Base-by-base conservation (phyloP, 1,140 invertebrate species). In the Dreissena polymorpha region DNA sequence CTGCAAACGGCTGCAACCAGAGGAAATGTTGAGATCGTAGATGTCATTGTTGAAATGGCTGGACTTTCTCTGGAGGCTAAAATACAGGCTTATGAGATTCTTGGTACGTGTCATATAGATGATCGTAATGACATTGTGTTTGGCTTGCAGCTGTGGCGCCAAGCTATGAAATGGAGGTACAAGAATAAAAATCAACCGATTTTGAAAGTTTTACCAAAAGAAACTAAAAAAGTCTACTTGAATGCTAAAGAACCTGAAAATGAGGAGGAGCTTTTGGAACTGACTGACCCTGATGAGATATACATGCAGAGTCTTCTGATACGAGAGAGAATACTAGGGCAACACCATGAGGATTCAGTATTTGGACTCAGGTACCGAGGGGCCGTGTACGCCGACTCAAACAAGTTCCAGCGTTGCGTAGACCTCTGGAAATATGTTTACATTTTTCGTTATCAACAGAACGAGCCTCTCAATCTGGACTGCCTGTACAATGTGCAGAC, bases 51-150 rank as follows among this genome's bases (percentile, higher is more conserved):
- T 87, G 92, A 94, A 70, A 94, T 93, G 75, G 94, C 95, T 60
- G 88, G 88, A 18, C 98, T 97, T 91, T 85, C 93, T 13, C 93
- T 95, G 80, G 94, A 96, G 89, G 96, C 97, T 88, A 95, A 96
- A 83, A 97, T 98, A 83, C 96, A 97, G 90, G 97, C 97, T 6
- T 92, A 98, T 63, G 97, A 99, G 93, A 93, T 99, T 51, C 93
- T 99, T 8, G 98, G 98, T 12, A 96, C 98, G 6, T 98, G 97
- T 0, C 98, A 96, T 93, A 97, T 99, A n/a, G 98, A 99, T 92
- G 98, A 98, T 91, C 96, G 97, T 91, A 94, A 97, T 85, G 97
- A 99, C 92, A 97, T 98, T 95, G 95, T 97, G 49, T 96, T 96
- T 8, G 97, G 97, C 0, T 93, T 97, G n/a, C 95, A 95, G 83